phyloP scores from a whole-genome alignment of 2,113 vertebrate genomes.

The Spea bombifrons region DNA sequence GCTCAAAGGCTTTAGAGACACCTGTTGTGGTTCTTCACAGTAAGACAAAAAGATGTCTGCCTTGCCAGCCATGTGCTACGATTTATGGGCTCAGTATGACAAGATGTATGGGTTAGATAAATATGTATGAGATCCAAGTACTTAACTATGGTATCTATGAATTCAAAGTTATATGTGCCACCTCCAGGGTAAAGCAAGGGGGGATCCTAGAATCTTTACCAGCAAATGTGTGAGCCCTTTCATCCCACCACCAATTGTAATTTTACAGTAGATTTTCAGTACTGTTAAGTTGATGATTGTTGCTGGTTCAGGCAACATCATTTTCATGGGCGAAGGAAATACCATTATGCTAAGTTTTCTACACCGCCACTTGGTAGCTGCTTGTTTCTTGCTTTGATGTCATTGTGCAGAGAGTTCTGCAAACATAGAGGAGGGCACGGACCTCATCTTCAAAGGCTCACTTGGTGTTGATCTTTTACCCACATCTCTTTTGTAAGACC shows the following conservation, averaged over 20 bases:
- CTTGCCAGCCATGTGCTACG: neutral
- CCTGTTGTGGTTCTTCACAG: no score
- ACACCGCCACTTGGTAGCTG: neutral
- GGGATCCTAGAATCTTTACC: no score
- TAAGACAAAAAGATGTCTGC: no score
- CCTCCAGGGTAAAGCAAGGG: no score
- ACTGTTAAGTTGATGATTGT: no score
- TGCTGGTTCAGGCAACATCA: neutral
- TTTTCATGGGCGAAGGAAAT: neutral
- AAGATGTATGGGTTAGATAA: neutral
- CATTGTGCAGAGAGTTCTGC: neutral
- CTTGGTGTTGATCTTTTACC: slow-evolving; percentile 35
- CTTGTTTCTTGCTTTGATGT: slow-evolving; percentile 28
- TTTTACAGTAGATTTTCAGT: no score
- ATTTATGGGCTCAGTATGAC: neutral
- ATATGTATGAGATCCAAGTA: neutral
- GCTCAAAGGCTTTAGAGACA: no score
- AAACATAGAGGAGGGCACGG: slow-evolving; percentile 19
- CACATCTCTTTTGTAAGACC: slow-evolving; percentile 29
- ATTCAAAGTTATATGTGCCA: no score
- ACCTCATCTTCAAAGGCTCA: slow-evolving; percentile 29
- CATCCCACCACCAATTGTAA: no score
- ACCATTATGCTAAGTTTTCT: neutral
- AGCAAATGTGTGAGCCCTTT: no score
- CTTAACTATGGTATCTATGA: neutral